Evolutionary conservation across 2,888 invertebrate genomes (phyloP).

Genomic region (Apamea anceps): DNA sequence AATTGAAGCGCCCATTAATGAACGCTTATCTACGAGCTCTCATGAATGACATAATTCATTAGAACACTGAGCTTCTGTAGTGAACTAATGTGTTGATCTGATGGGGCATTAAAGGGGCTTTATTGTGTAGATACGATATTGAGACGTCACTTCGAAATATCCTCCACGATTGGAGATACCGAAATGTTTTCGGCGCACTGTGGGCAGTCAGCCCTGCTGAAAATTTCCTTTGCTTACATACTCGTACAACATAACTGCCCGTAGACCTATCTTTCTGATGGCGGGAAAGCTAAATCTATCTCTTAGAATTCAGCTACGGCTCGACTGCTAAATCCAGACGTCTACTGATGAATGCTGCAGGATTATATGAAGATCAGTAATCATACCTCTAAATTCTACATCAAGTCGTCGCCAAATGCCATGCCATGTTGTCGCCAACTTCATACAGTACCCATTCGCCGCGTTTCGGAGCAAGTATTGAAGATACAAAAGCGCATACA

Average conservation of each 20-base stretch:
- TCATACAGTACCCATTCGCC: not conserved
- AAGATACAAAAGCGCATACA: slow-evolving; percentile 18
- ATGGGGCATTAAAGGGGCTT: slow-evolving; percentile 32
- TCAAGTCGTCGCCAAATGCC: too few relatives aligned
- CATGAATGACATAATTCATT: slow-evolving; percentile 67
- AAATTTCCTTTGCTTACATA: not conserved
- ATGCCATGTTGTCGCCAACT: too few relatives aligned
- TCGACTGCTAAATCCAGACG: not conserved
- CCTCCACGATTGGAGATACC: not conserved
- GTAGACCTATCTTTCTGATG: not conserved
- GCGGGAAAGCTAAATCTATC: not conserved
- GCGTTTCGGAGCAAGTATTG: not conserved
- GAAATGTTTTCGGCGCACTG: not conserved
- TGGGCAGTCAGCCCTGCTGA: too few relatives aligned
- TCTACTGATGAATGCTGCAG: not conserved
- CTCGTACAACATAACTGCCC: not conserved
- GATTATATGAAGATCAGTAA: not conserved
- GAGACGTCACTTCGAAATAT: slow-evolving; percentile 5
- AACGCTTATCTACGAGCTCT: slow-evolving; percentile 54
- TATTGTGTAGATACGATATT: slow-evolving; percentile 15
- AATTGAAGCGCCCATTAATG: slow-evolving; percentile 65
- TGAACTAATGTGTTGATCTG: slow-evolving; percentile 34
- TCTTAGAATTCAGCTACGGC: not conserved
- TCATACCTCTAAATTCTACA: not conserved
- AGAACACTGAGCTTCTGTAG: slow-evolving; percentile 41